Evolutionary conservation across 2,113 vertebrate genomes (phyloP).

Genomic region (Oreochromis niloticus): DNA sequence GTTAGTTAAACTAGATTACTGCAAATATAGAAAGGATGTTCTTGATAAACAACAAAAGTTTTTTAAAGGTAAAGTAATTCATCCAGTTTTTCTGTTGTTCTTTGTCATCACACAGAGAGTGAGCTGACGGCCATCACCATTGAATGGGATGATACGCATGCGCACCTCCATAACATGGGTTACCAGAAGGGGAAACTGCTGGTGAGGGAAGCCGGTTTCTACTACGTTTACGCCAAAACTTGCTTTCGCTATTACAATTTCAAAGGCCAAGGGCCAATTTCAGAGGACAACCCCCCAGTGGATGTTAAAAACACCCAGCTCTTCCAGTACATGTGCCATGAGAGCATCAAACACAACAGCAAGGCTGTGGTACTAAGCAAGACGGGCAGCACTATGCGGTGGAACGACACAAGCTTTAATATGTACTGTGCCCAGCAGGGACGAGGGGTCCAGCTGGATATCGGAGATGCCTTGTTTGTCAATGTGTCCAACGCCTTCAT

Average conservation of each 20-base stretch:
- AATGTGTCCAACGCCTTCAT: constrained; percentile 87
- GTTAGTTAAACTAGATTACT: not conserved
- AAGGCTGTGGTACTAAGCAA: constrained; percentile 78
- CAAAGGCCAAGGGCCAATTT: not conserved
- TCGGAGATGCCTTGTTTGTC: constrained; percentile 82
- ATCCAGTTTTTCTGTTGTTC: not conserved
- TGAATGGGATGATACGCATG: constrained; percentile 81
- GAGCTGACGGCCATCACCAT: constrained; percentile 49
- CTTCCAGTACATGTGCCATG: constrained; percentile 83
- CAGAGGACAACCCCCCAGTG: constrained; percentile 33
- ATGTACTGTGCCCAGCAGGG: constrained; percentile 94
- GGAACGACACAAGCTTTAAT: constrained; percentile 82
- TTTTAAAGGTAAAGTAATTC: not conserved
- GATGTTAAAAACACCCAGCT: constrained; percentile 81
- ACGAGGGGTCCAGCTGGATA: constrained; percentile 80
- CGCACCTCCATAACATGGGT: constrained; percentile 46
- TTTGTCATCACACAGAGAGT: constrained; percentile 16
- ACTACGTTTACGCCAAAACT: constrained; percentile 93
- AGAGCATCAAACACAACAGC: constrained; percentile 80
- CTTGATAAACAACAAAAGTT: not conserved
- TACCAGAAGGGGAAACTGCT: constrained; percentile 76
- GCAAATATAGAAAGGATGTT: not conserved
- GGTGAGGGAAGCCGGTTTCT: constrained; percentile 85
- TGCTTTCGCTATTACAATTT: constrained; percentile 84
- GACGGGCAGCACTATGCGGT: constrained; percentile 87